Percentiles rank a stretch among this genome's conserved stretches.
phyloP scores from a whole-genome alignment of 23 tunicate genomes.

The Trididemnum nubilum region DNA sequence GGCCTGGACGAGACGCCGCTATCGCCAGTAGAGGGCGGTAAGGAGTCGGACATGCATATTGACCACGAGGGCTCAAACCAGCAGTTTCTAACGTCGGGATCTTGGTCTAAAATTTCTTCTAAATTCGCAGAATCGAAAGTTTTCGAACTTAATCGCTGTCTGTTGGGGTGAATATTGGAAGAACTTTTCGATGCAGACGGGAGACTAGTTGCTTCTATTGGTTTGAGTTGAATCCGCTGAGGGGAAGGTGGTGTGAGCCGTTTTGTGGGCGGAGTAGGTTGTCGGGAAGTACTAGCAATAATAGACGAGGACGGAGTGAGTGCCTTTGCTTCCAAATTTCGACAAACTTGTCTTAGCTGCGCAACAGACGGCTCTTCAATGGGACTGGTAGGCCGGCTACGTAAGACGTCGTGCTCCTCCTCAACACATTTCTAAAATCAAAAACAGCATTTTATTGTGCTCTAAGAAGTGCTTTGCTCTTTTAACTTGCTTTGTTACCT shows the following conservation, averaged over 20 bases:
- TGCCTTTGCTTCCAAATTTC: constrained; percentile 25
- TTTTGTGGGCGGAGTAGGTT: constrained; percentile 22
- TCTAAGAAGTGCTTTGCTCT: no score
- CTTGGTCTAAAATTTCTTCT: neutral
- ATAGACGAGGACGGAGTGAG: neutral
- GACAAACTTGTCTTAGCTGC: constrained; percentile 64
- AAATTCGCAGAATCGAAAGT: neutral
- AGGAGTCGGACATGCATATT: constrained; percentile 36
- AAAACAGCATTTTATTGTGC: no score
- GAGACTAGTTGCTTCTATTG: constrained; percentile 13
- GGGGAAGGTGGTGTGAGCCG: constrained; percentile 64
- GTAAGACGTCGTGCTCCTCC: constrained; percentile 49
- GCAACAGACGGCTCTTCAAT: constrained; percentile 63
- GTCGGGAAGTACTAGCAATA: neutral
- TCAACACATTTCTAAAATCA: constrained; percentile 49
- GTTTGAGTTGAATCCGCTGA: constrained; percentile 34
- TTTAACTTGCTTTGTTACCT: no score
- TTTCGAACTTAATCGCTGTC: neutral
- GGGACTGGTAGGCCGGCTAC: constrained; percentile 42
- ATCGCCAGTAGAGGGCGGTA: constrained; percentile 56
- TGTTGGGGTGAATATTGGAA: neutral
- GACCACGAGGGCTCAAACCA: constrained; percentile 80
- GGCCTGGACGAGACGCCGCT: constrained; percentile 83
- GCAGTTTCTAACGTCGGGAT: constrained; percentile 31
- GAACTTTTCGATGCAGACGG: neutral